These are phyloP conservation scores for Heliothis virescens DNA, from an alignment of 1,140 invertebrate species.

Conservation along the genomic window DNA sequence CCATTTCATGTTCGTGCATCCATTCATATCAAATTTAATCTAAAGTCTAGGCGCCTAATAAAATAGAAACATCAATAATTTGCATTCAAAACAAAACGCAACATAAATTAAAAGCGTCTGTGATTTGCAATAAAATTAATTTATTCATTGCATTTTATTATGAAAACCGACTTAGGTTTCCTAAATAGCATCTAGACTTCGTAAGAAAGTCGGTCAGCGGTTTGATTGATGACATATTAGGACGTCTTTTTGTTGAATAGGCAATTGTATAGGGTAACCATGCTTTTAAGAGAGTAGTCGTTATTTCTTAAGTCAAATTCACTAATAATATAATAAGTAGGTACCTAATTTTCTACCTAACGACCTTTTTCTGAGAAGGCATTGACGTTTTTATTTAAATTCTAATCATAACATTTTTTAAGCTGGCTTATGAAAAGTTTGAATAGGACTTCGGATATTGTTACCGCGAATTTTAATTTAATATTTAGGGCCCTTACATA, in stretches of 20 bases:
- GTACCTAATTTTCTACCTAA: too few species aligned
- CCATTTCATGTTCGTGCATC: too few species aligned
- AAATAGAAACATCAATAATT: conserved; percentile 6
- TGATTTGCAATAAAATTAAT: neutral
- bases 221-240: conserved; percentile 17
- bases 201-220: conserved; percentile 20
- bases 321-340: too few species aligned
- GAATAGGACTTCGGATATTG: too few species aligned
- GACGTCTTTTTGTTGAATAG: neutral
- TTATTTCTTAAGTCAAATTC: too few species aligned
- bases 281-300: neutral
- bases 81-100: neutral
- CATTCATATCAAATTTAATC: too few species aligned
- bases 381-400: too few species aligned
- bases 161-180: conserved; percentile 9
- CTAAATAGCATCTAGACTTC: conserved; percentile 29
- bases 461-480: too few species aligned
- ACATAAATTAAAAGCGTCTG: neutral
- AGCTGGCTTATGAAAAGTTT: neutral
- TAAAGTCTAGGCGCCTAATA: neutral
- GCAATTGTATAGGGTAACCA: neutral
- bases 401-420: neutral
- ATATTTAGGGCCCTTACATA: too few species aligned
- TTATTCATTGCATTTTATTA: conserved; percentile 10
- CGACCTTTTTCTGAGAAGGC: neutral